A percentile compares a stretch with the other conserved stretches of the same genome.
phyloP scores from a whole-genome alignment of 2,888 invertebrate species.

The Drosophila pseudotakahashii region DNA sequence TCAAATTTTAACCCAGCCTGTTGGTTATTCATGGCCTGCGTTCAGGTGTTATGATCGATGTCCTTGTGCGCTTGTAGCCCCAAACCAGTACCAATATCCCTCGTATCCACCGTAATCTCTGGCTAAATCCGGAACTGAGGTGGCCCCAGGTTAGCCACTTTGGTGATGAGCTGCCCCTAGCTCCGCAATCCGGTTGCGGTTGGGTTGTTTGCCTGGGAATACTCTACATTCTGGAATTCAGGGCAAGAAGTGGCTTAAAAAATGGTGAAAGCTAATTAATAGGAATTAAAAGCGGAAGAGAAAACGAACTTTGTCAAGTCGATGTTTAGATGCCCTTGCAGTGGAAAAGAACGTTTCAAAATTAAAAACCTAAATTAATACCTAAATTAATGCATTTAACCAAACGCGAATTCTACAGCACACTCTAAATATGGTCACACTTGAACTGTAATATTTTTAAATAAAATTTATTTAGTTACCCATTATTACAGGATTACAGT shows the following conservation, averaged over 20 bases:
- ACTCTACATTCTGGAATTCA: slow-evolving; percentile 19
- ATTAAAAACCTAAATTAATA: too few species aligned
- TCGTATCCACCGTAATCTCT: slow-evolving; percentile 15
- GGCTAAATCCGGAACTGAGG: slow-evolving; percentile 43
- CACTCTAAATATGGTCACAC: too few species aligned
- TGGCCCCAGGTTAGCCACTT: slow-evolving; percentile 60
- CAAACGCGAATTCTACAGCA: too few species aligned
- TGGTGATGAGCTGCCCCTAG: slow-evolving; percentile 64
- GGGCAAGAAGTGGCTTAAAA: too few species aligned
- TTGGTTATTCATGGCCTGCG: slow-evolving; percentile 41
- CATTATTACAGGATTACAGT: too few species aligned
- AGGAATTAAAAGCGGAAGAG: background rate
- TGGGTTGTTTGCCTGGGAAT: slow-evolving; percentile 20
- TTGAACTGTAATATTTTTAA: too few species aligned
- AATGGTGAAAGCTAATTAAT: background rate
- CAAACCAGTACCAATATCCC: background rate
- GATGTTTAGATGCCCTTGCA: background rate
- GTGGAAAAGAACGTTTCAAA: too few species aligned
- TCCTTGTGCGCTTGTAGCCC: slow-evolving; percentile 6
- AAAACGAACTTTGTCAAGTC: background rate
- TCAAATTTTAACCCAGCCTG: slow-evolving; percentile 32
- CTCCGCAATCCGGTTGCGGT: slow-evolving; percentile 4
- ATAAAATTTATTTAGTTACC: too few species aligned
- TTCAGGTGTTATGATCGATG: slow-evolving; percentile 38
- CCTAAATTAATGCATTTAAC: too few species aligned